Conservation (phyloP, 1,140 invertebrate species). For the silkworm (Bombyx mori) region DNA sequence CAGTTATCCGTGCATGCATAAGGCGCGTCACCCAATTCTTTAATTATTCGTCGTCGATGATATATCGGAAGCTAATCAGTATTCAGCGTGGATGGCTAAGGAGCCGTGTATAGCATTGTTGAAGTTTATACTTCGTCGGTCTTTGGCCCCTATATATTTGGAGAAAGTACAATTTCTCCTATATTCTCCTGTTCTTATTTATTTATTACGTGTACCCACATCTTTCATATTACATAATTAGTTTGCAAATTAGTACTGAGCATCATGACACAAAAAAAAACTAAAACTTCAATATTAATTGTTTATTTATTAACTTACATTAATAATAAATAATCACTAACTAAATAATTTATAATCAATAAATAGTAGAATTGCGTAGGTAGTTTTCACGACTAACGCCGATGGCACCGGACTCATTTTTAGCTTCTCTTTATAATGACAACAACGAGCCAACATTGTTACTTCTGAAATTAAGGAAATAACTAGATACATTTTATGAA, state of each 20-base stretch:
- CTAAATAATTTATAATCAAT: slow-evolving; percentile 12
- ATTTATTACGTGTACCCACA: too few species aligned
- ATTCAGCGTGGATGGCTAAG: slow-evolving; percentile 35
- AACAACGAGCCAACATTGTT: too few species aligned
- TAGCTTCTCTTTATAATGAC: too few species aligned
- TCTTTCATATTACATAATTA: too few species aligned
- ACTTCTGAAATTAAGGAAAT: too few species aligned
- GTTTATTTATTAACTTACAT: too few species aligned
- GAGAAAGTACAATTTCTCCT: slow-evolving; percentile 56
- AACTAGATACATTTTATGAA: not conserved
- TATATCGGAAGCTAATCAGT: slow-evolving; percentile 27
- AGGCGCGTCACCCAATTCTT: slow-evolving; percentile 28
- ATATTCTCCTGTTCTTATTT: slow-evolving; percentile 15
- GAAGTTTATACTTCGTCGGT: slow-evolving; percentile 14
- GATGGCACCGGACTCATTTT: too few species aligned
- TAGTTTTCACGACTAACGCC: not conserved
- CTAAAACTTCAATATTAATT: too few species aligned
- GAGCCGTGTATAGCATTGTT: slow-evolving; percentile 49
- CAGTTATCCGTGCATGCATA: slow-evolving; percentile 16
- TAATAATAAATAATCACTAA: too few species aligned
- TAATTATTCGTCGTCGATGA: slow-evolving; percentile 13
- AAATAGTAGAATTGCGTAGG: slow-evolving; percentile 15
- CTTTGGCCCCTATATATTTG: slow-evolving; percentile 42
- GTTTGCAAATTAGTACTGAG: too few species aligned
- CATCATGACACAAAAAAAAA: too few species aligned